phyloP scores from a whole-genome alignment of 2,888 invertebrate species.

The Synanthedon tipuliformis region DNA sequence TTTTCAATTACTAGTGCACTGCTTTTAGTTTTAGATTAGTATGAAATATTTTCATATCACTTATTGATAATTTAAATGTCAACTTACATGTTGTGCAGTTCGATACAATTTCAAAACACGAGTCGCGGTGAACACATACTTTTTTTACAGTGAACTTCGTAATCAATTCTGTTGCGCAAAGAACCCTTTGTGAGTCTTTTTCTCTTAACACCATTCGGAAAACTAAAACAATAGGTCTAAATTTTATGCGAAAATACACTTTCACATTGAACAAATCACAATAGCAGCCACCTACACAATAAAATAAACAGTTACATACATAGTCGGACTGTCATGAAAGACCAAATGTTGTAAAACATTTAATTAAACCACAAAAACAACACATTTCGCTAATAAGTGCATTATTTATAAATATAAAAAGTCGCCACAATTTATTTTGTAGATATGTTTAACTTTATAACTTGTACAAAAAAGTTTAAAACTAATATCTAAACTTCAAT shows the following conservation, averaged over 20 bases:
- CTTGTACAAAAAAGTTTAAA: conserved; percentile 23
- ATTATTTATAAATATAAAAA: no score
- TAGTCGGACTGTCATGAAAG: conserved; percentile 7
- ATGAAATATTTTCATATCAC: no score
- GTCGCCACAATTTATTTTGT: no score
- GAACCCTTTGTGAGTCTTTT: conserved; percentile 24
- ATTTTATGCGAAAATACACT: conserved; percentile 66
- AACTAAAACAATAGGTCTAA: conserved; percentile 64
- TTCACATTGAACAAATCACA: conserved; percentile 57
- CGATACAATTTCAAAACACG: no score
- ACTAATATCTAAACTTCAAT: no score
- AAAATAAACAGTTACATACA: conserved; percentile 52
- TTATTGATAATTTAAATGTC: no score
- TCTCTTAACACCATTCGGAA: conserved; percentile 55
- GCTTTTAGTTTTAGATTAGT: no score
- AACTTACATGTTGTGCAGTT: no score
- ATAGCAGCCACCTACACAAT: conserved; percentile 62
- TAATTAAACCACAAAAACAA: conserved; percentile 1
- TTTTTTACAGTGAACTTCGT: not conserved
- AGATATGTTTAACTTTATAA: not conserved
- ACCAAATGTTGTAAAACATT: conserved; percentile 4
- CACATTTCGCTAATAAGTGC: no score
- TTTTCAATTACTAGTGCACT: no score
- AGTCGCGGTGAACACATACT: no score
- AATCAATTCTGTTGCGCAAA: conserved; percentile 25